These are phyloP conservation scores for Rallus crepitans DNA, from an alignment of 2,797 vertebrate genomes.

Conservation along the genomic window DNA sequence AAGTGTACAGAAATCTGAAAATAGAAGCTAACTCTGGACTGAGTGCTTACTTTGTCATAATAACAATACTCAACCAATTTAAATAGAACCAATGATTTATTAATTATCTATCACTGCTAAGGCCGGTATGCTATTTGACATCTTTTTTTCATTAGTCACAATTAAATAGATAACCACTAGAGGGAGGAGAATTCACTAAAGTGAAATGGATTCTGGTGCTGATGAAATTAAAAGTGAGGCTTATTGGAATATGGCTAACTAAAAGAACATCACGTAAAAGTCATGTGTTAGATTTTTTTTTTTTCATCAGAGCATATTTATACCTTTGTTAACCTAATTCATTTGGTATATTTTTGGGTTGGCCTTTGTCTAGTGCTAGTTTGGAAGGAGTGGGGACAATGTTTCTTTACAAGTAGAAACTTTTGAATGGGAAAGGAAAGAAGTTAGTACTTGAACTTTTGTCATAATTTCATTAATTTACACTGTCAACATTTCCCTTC, in stretches of 20 bases:
- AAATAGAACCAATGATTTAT: neutral
- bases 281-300: neutral
- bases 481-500: neutral
- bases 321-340: neutral
- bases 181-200: neutral
- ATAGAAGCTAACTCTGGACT: neutral
- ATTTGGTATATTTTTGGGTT: neutral
- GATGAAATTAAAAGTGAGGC: constrained; percentile 15
- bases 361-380: neutral
- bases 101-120: constrained; percentile 30
- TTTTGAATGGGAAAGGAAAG: neutral
- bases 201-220: neutral
- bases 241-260: constrained; percentile 2
- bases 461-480: neutral
- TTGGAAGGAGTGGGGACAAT: neutral
- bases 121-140: neutral
- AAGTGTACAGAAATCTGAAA: neutral
- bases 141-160: constrained; percentile 23
- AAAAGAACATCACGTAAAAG: neutral
- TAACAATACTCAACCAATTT: neutral
- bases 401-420: neutral
- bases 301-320: neutral
- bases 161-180: constrained; percentile 17
- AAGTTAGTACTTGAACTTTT: neutral
- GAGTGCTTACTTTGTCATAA: neutral